A percentile compares a stretch with the other conserved stretches of the same genome.
Evolutionary conservation across 2,797 vertebrate species (phyloP).

Genomic region (Etheostoma nigrum): DNA sequence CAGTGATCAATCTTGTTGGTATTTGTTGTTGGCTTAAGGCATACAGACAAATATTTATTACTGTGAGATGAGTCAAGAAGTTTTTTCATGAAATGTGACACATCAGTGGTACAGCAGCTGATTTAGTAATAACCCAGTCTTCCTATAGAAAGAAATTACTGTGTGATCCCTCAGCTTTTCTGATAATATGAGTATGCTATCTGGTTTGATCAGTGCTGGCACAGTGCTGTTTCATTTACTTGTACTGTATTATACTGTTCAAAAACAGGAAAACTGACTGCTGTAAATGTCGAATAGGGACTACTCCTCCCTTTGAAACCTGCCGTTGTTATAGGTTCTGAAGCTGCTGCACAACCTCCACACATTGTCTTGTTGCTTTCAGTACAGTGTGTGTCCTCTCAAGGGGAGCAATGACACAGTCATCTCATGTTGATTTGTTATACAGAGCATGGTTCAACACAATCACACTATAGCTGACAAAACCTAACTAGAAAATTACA

Average conservation of each 20-base stretch:
- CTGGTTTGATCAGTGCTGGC: constrained; percentile 10
- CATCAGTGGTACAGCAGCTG: neutral
- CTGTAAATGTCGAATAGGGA: constrained; percentile 11
- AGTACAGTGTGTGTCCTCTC: neutral
- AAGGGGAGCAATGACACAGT: neutral
- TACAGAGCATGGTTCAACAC: neutral
- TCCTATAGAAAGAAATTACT: neutral
- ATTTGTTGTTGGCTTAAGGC: constrained; percentile 10
- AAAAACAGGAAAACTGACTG: neutral
- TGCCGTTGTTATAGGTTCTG: neutral
- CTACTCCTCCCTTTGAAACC: neutral
- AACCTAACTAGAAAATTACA: neutral
- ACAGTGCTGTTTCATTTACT: neutral
- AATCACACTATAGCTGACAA: too few relatives aligned
- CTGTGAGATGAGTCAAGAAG: neutral
- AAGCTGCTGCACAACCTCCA: neutral
- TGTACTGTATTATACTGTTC: neutral
- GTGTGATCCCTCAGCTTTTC: neutral
- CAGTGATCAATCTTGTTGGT: neutral
- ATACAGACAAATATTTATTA: constrained; percentile 15
- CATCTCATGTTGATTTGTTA: constrained; percentile 13
- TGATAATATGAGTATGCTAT: neutral
- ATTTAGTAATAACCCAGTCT: neutral
- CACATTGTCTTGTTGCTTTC: constrained; percentile 2
- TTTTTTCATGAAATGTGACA: constrained; percentile 14